A percentile compares a stretch with the other conserved stretches of the same genome.
phyloP scores from a whole-genome alignment of 2,797 vertebrate genomes.

The Manis pentadactyla region DNA sequence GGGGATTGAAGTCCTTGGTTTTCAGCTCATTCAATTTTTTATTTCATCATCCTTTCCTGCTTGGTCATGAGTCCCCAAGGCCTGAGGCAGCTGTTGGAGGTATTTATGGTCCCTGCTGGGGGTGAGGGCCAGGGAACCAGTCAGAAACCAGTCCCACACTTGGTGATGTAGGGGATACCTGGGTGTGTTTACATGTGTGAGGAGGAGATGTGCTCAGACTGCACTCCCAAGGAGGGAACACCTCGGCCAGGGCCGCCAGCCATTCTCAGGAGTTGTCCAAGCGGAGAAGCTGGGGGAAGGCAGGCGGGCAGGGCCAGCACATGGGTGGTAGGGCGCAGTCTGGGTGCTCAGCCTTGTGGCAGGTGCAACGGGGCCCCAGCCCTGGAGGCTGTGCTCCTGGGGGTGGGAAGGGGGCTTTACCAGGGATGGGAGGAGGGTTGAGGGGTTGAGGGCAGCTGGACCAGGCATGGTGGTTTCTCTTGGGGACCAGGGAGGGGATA shows the following conservation, averaged over 20 bases:
- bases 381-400: neutral
- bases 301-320: accelerated
- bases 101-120: neutral
- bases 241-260: neutral
- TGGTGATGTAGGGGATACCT: neutral
- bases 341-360: too few relatives aligned
- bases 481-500: neutral
- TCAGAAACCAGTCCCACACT: neutral
- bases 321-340: accelerated
- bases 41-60: neutral
- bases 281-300: neutral
- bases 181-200: accelerated
- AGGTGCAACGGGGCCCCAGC: neutral
- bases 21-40: constrained; percentile 2
- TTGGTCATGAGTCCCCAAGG: neutral
- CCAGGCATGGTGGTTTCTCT: neutral
- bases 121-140: neutral
- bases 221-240: neutral
- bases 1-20: neutral
- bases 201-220: neutral
- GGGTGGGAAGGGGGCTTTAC: neutral
- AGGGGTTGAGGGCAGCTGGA: neutral
- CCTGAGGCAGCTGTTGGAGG: neutral
- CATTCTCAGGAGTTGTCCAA: neutral
- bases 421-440: neutral